These are phyloP conservation scores for Tadarida brasiliensis DNA, from an alignment of 2,797 vertebrate species.

Conservation along the genomic window DNA sequence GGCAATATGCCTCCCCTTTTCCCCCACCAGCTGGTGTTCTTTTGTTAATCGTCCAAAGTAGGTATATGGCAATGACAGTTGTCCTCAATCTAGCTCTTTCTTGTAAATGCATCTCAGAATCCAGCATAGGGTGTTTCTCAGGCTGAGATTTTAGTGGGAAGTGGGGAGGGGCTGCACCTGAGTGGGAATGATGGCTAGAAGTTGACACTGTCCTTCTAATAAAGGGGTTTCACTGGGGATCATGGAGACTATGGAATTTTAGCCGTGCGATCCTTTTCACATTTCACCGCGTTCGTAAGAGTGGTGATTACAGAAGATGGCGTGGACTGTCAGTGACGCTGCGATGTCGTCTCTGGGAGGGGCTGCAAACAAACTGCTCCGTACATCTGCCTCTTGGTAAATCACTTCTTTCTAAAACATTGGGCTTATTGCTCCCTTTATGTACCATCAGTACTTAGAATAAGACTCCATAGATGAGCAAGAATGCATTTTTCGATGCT, in stretches of 20 bases:
- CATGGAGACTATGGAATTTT: background rate
- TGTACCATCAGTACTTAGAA: background rate
- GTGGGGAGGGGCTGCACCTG: background rate
- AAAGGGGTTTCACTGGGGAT: background rate
- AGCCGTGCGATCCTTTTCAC: background rate
- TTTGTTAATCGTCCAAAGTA: background rate
- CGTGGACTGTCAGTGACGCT: background rate
- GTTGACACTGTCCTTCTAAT: background rate
- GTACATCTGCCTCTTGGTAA: background rate
- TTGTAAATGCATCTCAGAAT: background rate
- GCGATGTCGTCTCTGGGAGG: background rate
- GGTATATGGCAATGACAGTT: too few relatives aligned
- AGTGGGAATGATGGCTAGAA: background rate
- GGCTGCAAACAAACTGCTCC: background rate
- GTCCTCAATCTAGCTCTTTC: background rate
- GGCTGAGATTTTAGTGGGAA: slow-evolving; percentile 28
- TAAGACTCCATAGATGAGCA: background rate
- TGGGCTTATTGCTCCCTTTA: background rate
- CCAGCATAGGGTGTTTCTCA: background rate
- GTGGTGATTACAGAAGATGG: background rate
- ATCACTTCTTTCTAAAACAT: background rate
- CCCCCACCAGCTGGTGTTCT: background rate
- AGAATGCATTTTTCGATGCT: background rate
- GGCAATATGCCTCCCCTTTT: background rate
- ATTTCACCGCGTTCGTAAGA: background rate